Percentiles rank a stretch among this genome's conserved stretches.
Evolutionary conservation across 2,113 vertebrate genomes (phyloP).

Genomic region (Dolichallabes microphthalmus): DNA sequence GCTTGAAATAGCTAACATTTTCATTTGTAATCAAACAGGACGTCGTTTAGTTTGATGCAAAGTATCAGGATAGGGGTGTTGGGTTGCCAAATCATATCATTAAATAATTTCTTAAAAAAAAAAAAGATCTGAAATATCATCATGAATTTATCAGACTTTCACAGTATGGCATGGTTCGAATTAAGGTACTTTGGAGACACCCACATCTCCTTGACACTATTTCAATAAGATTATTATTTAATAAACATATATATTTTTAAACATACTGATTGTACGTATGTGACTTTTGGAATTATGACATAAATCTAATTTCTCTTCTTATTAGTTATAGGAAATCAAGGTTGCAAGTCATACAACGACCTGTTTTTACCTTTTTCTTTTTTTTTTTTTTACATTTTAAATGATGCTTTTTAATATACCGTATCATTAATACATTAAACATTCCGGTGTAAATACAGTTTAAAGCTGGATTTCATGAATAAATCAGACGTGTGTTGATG

Average conservation of each 20-base stretch:
- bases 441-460: background rate
- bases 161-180: background rate
- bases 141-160: background rate
- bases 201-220: background rate
- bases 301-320: background rate
- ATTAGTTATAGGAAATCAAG: background rate
- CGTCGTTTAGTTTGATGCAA: background rate
- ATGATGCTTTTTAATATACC: background rate
- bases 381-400: background rate
- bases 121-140: background rate
- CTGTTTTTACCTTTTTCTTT: background rate
- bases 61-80: too few relatives aligned
- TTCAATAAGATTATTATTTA: background rate
- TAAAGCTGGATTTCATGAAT: background rate
- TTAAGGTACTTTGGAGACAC: background rate
- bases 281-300: background rate
- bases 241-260: too few relatives aligned
- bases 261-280: too few relatives aligned
- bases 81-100: background rate
- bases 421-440: background rate
- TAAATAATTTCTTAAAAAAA: background rate
- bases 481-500: background rate
- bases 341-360: background rate
- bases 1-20: background rate
- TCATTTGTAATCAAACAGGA: background rate